Evolutionary conservation across 2,113 vertebrate species (phyloP).

Genomic region (Sturnira hondurensis): DNA sequence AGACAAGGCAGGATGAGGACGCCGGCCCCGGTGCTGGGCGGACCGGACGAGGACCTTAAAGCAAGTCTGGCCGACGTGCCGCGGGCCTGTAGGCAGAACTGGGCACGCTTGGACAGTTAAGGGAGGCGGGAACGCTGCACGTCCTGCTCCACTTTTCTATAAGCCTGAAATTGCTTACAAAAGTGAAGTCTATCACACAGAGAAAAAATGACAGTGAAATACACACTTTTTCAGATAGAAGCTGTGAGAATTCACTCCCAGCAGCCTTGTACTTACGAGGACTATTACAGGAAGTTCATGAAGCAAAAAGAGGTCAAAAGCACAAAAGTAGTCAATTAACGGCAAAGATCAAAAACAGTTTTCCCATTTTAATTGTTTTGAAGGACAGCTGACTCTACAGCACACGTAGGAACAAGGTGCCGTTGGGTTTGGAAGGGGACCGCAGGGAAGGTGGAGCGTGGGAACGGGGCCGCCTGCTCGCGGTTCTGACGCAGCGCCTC

Average conservation of each 20-base stretch:
- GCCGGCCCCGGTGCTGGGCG: rapidly evolving
- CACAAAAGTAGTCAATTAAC: not conserved
- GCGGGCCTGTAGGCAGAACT: not conserved
- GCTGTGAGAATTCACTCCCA: not conserved
- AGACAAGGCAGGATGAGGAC: not conserved
- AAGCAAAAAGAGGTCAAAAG: not conserved
- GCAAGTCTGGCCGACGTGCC: rapidly evolving
- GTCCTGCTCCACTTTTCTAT: not conserved
- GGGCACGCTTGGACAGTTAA: not conserved
- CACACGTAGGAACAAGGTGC: rapidly evolving
- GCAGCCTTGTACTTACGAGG: not conserved
- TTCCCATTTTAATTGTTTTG: not conserved
- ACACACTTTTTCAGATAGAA: not conserved
- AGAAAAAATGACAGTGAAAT: not conserved
- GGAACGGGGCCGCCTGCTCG: rapidly evolving
- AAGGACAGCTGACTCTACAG: not conserved
- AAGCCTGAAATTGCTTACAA: not conserved
- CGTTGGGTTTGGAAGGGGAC: rapidly evolving
- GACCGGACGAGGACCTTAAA: not conserved
- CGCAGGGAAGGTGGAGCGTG: rapidly evolving
- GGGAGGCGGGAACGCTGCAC: not conserved
- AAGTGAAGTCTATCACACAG: not conserved
- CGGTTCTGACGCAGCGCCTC: rapidly evolving
- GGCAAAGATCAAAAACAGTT: not conserved
- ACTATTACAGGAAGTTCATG: not conserved